Evolutionary conservation across 2,888 invertebrate species (phyloP), one percentile per base, ranked within the genome.

Genomic region (Tetragonula carbonaria): DNA sequence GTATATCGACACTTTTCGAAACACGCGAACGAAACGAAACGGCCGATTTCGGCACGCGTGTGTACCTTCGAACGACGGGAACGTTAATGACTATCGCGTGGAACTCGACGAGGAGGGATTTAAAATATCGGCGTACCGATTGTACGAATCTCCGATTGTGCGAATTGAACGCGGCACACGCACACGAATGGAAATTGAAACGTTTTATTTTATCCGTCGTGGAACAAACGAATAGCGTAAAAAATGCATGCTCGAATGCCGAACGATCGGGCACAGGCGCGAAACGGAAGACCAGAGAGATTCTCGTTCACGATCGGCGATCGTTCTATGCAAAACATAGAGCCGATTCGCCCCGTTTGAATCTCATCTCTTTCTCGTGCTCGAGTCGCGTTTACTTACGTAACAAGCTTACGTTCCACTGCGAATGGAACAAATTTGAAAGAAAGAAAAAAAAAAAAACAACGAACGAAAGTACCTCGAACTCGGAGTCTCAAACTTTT

Each of bases 11-110:
- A 73, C 78, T 85, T 85, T 80, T 80, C 80, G 85, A 80, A 75
- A 80, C 77, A 63, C 74, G 71, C 65, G 33, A 83, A 75, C 85
- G 70, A 78, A 81, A 78, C 86, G 45, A 45, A 81, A 74, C 74
- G 75, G 80, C 73, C 68, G 55, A 75, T 63, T 80, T 53, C 57
- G 53, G 33, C 53, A 50, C 57, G 18, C 65, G 57, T 16, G 57
- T 74, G 16, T 65, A 70, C 66, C 71, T 73, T 55, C 23, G 38
- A 33, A 3, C 57, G 2, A 6, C 4, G n/a, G 53, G 23, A 66
- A 55, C 53, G 72, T 59, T 71, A 51, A 57, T 23, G 23, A 28
- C 75, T 78, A 74, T n/a, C n/a, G 63, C 33, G 68, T 50, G n/a
- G 28, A 16, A 16, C 33, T 50, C 57, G 28, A 33, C 13, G 51